Percentiles rank a stretch among this genome's conserved stretches.
These are phyloP conservation scores for Misgurnus anguillicaudatus DNA, from an alignment of 2,113 vertebrate species.

Conservation along the genomic window DNA sequence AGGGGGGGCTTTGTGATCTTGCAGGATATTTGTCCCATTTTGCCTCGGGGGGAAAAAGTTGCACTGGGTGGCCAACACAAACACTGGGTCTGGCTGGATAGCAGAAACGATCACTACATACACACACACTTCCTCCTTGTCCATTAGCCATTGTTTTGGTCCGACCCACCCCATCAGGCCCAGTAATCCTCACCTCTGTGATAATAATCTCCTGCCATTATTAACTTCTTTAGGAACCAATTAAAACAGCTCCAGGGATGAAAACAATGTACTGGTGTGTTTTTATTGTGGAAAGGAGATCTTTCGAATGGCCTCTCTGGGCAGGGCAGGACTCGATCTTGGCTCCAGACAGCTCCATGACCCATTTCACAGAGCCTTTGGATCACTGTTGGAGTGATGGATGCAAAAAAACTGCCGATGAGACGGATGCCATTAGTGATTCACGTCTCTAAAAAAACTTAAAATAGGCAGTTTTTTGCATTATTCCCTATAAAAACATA, in stretches of 20 bases:
- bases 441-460: neutral
- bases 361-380: slow-evolving; percentile 14
- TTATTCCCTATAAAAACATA: neutral
- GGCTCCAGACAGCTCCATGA: slow-evolving; percentile 9
- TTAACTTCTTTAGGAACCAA: slow-evolving; percentile 46
- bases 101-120: slow-evolving; percentile 29
- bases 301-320: neutral
- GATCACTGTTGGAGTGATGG: neutral
- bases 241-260: slow-evolving; percentile 40
- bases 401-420: neutral
- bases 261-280: slow-evolving; percentile 36
- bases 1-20: slow-evolving; percentile 13
- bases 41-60: slow-evolving; percentile 27
- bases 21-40: slow-evolving; percentile 34
- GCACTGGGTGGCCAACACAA: slow-evolving; percentile 51
- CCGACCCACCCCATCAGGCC: neutral
- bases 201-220: slow-evolving; percentile 41
- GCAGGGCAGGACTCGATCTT: neutral
- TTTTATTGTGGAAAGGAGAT: slow-evolving; percentile 41
- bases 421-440: neutral
- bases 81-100: slow-evolving; percentile 31
- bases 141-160: slow-evolving; percentile 46
- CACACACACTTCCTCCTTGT: slow-evolving; percentile 34
- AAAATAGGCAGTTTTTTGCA: neutral
- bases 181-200: slow-evolving; percentile 38